Percentiles rank a stretch among this genome's conserved stretches.
phyloP scores from a whole-genome alignment of 2,797 vertebrate genomes.

The Alectoris magna region DNA sequence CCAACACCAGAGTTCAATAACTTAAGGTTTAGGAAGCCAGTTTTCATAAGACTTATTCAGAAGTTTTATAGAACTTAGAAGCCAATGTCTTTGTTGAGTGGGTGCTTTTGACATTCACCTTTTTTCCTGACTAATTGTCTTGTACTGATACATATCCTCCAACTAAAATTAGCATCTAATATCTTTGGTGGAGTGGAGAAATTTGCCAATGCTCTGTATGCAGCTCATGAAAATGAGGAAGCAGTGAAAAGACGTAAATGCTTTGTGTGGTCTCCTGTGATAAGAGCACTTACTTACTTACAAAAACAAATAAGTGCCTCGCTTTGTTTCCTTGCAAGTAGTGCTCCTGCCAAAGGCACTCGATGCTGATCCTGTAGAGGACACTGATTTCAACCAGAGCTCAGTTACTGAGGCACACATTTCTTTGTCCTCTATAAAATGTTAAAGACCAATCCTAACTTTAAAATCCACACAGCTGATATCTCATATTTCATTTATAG shows the following conservation, averaged over 20 bases:
- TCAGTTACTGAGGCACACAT: background rate
- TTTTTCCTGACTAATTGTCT: background rate
- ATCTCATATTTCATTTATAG: constrained; percentile 26
- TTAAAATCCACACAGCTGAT: background rate
- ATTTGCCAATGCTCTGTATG: background rate
- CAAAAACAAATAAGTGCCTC: background rate
- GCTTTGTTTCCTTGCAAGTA: background rate
- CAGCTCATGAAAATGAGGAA: background rate
- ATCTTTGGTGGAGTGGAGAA: background rate
- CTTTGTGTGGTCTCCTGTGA: background rate
- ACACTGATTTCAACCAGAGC: background rate
- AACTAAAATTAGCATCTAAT: background rate
- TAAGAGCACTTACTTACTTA: background rate
- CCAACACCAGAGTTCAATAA: background rate
- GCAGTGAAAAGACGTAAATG: background rate
- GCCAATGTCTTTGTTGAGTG: background rate
- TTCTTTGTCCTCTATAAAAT: constrained; percentile 40
- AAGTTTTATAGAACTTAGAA: background rate
- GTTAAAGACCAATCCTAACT: constrained; percentile 31
- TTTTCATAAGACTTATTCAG: background rate
- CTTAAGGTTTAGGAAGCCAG: background rate
- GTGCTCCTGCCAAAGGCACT: background rate
- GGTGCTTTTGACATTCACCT: background rate
- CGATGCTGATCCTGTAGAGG: background rate
- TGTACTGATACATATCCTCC: background rate